Conservation (phyloP, 2,797 vertebrate species). For the Apogon hyalosoma region DNA sequence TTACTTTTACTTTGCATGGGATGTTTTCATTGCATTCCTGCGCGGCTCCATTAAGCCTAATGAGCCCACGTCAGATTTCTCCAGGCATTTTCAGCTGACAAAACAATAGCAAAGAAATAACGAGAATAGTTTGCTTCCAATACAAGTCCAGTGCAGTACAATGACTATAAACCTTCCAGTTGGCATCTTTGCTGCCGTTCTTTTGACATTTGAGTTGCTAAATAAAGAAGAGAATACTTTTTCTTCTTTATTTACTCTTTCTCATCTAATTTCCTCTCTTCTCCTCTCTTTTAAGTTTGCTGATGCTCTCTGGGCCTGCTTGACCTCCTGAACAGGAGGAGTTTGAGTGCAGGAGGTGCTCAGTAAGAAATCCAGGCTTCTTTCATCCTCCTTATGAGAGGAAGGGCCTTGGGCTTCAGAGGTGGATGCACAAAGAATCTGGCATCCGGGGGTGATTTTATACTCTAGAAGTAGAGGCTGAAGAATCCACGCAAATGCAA, state of each 20-base stretch:
- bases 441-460: slow-evolving; percentile 33
- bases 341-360: slow-evolving; percentile 32
- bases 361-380: slow-evolving; percentile 48
- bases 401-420: slow-evolving; percentile 45
- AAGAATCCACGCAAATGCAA: slow-evolving; percentile 37
- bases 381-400: slow-evolving; percentile 46
- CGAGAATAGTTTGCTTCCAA: slow-evolving; percentile 40
- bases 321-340: slow-evolving; percentile 47
- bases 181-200: slow-evolving; percentile 24
- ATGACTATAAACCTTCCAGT: slow-evolving; percentile 21
- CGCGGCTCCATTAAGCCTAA: slow-evolving; percentile 64
- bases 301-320: slow-evolving; percentile 35
- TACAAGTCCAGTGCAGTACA: background rate
- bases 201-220: slow-evolving; percentile 24
- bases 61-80: slow-evolving; percentile 45
- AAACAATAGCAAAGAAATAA: slow-evolving; percentile 45
- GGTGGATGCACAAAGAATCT: slow-evolving; percentile 42
- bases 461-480: slow-evolving; percentile 20
- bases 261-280: slow-evolving; percentile 11
- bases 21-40: slow-evolving; percentile 56
- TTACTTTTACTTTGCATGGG: slow-evolving; percentile 48
- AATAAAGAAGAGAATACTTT: slow-evolving; percentile 18
- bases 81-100: slow-evolving; percentile 54
- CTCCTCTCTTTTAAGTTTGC: slow-evolving; percentile 30
- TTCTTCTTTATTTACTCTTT: background rate